phyloP scores from a whole-genome alignment of 2,888 invertebrate genomes.

The Netelia fuscicornis region DNA sequence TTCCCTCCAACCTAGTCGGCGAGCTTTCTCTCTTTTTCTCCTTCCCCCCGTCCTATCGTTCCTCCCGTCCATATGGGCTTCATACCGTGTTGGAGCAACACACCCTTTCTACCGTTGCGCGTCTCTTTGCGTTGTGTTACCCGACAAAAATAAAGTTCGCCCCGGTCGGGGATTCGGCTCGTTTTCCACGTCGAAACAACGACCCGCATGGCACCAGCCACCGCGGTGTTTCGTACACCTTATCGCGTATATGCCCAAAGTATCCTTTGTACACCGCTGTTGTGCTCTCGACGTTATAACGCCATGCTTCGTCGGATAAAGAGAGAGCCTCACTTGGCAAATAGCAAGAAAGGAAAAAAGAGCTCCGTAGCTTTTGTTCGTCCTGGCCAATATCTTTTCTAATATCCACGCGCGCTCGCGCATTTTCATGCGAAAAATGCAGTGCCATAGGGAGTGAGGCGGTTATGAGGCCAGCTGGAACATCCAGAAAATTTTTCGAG shows the following conservation, averaged over 20 bases:
- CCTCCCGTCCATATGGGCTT: no score
- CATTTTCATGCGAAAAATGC: constrained; percentile 26
- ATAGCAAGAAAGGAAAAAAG: constrained; percentile 19
- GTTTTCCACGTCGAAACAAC: constrained; percentile 58
- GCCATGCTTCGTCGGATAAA: constrained; percentile 1
- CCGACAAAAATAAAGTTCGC: constrained; percentile 58
- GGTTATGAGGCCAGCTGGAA: neutral
- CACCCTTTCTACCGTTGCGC: constrained; percentile 11
- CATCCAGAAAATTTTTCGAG: constrained; percentile 27
- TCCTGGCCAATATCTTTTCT: constrained; percentile 51
- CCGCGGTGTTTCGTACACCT: constrained; percentile 44
- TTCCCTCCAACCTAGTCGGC: constrained; percentile 26
- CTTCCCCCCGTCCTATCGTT: neutral
- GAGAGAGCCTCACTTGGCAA: constrained; percentile 21
- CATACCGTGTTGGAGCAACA: constrained; percentile 9
- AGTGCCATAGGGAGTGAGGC: neutral
- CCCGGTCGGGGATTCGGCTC: constrained; percentile 47
- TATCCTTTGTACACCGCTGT: constrained; percentile 29
- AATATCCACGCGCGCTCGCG: constrained; percentile 32
- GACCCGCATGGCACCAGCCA: constrained; percentile 33
- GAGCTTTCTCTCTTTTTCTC: constrained; percentile 10
- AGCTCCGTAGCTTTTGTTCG: constrained; percentile 44
- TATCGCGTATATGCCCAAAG: constrained; percentile 58
- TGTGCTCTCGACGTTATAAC: constrained; percentile 11
- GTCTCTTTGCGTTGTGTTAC: constrained; percentile 23